Conservation (phyloP, 2,888 invertebrate species). For the Calameuta idolon region DNA sequence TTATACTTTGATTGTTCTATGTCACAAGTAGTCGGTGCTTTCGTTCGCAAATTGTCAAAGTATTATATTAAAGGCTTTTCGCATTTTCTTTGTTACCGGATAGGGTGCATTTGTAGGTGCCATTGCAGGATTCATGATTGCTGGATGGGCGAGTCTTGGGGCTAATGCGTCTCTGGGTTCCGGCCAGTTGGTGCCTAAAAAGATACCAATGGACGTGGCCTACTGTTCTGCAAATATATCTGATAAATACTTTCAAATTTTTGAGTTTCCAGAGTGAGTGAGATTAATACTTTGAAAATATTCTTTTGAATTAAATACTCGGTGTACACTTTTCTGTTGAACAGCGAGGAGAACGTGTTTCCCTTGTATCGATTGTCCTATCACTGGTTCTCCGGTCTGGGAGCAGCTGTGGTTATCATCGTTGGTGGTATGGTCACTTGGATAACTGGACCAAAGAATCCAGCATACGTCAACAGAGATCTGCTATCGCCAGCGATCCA, state of each 20-base stretch:
- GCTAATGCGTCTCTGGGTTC: constrained; percentile 75
- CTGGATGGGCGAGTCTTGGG: constrained; percentile 77
- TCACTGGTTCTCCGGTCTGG: constrained; percentile 85
- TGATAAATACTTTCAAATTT: constrained; percentile 49
- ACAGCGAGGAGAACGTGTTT: constrained; percentile 71
- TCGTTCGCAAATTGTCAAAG: background rate
- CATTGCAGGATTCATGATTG: constrained; percentile 72
- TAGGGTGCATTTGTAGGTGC: constrained; percentile 69
- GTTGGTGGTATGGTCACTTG: constrained; percentile 78
- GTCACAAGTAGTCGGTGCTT: background rate
- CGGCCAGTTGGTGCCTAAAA: constrained; percentile 72
- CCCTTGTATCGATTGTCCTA: constrained; percentile 83
- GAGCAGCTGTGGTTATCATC: constrained; percentile 74
- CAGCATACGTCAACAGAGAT: constrained; percentile 70
- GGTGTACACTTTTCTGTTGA: constrained; percentile 21
- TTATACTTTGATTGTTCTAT: background rate
- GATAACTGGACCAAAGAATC: constrained; percentile 69
- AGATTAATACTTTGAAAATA: background rate
- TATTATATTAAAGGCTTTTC: constrained; percentile 22
- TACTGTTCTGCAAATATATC: constrained; percentile 65
- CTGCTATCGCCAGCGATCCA: constrained; percentile 74
- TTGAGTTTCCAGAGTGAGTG: constrained; percentile 37
- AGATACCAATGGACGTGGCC: constrained; percentile 69
- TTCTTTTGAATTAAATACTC: no score
- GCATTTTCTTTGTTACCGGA: constrained; percentile 30